Base-by-base conservation (phyloP, 2,888 invertebrate species). In the Galeruca laticollis region DNA sequence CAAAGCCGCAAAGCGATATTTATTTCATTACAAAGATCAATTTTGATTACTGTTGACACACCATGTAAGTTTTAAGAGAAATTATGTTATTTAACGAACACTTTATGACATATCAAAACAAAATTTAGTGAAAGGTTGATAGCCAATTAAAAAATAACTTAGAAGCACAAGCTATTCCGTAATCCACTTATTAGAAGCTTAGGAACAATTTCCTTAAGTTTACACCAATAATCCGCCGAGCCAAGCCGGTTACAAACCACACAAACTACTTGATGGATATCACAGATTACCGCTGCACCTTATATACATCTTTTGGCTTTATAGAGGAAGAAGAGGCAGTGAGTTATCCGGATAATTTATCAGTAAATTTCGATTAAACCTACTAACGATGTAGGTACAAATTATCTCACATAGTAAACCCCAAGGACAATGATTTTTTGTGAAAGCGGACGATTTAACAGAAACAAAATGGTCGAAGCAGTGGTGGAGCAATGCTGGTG, bases 241-340 rank as follows among this genome's bases (percentile, higher is more conserved):
- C 51, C 11, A 20, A 9, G 49, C 6, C 35, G 61, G 65, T 73
- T 71, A 71, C 69, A 63, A 73, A 35, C 66, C 59, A 33, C 61
- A 67, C 69, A 59, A 71, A 67, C 73, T 70, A 57, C 67, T 73
- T 73, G 73, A 73, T 73, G 64, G 71, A 73, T 73, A 68, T 69
- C 60, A 37, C 43, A 66, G 73, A 68, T 73, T 71, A 73, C 70
- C 56, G 47, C 31, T 62, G 66, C 63, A 66, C 66, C 69, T 69
- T 67, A 63, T n/a, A n/a, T 66, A 61, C 60, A 69, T 73, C 60
- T 71, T 71, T 71, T 62, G 47, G 69, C 18, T 59, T 35, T 47
- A 26, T 51, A 56, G n/a, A n/a, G n/a, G n/a, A 33, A 33, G 9
- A 15, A 15, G 4, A 15, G 64, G 51, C 49, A 60, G 52, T 47